A percentile compares a stretch with the other conserved stretches of the same genome.
Evolutionary conservation across 2,888 invertebrate species (phyloP).

Genomic region (Ctena decussata): DNA sequence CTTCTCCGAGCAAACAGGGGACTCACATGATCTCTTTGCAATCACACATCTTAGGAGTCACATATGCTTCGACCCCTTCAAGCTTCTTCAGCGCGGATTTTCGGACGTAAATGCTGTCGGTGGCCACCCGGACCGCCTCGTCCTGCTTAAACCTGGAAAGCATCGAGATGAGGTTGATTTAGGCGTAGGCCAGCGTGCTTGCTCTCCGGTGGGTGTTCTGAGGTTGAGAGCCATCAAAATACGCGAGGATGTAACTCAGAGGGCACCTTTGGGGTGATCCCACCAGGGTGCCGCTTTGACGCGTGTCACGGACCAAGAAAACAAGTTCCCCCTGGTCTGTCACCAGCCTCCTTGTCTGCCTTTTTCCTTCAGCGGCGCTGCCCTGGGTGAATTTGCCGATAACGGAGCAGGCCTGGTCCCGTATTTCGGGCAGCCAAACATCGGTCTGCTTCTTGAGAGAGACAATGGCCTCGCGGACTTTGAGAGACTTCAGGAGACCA

Average conservation of each 20-base stretch:
- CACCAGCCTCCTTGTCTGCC: not conserved
- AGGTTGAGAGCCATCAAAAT: not conserved
- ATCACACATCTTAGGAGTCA: not conserved
- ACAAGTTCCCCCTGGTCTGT: not conserved
- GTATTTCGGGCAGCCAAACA: too few species aligned
- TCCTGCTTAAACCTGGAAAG: not conserved
- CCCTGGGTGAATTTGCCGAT: too few species aligned
- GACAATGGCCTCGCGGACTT: too few species aligned
- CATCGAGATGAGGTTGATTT: conserved; percentile 18
- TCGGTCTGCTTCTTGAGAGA: too few species aligned
- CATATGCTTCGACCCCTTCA: conserved; percentile 8
- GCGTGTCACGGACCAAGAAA: too few species aligned
- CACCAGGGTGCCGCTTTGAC: not conserved
- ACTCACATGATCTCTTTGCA: not conserved
- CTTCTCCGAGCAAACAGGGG: not conserved
- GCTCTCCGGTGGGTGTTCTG: conserved; percentile 17
- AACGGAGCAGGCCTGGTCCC: too few species aligned
- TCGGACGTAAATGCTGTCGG: not conserved
- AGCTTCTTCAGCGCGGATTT: conserved; percentile 15
- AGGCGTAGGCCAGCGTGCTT: conserved; percentile 19
- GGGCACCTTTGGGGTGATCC: not conserved
- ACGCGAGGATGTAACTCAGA: not conserved
- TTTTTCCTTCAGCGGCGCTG: too few species aligned
- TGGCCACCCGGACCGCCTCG: not conserved
- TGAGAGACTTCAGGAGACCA: not conserved